Evolutionary conservation across 2,113 vertebrate species (phyloP), one percentile per base, ranked within the genome.

Genomic region (Merops nubicus): DNA sequence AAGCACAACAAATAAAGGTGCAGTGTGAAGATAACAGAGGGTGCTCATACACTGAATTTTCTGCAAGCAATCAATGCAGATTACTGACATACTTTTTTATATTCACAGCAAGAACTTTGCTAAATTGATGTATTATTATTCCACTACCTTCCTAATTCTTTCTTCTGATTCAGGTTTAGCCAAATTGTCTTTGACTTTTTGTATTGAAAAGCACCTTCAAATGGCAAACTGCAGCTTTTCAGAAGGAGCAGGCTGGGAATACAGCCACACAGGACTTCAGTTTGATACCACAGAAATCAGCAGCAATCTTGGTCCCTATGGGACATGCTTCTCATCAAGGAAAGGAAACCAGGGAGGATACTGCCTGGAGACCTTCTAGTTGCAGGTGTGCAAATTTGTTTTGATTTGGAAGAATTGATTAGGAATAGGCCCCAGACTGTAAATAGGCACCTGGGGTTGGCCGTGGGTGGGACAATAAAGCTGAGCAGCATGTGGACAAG

Each of bases 81-180:
- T 89, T 91, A 93, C 89, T 91, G 83, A 62, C 28, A 62, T n/a
- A 42, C 31, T 60, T 43, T 88, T 96, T 89, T 88, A 68, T 85
- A 93, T 89, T 96, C 76, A 85, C 17, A 60, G 73, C 38, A 88
- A 89, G 79, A 76, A 60, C 31, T 91, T 90, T 69, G 36, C 56
- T 91, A 93, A 88, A 95, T 83, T 57, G 79, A 77, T 67, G 16
- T 65, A 54, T 88, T 90, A 65, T 72, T 90, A 95, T 96, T 97
- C 89, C 54, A 85, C 45, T 88, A 53, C 31, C 64, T 93, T 91
- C 50, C 48, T 88, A 95, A 96, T 88, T 34, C 57, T 88, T 88
- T 95, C 33, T 90, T 96, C 68, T 94, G 47, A 86, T 64, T 90
- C 59, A 78, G 36, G 26, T 72, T 90, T 89, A 94, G 47, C 42